Percentiles rank a stretch among this genome's conserved stretches.
phyloP scores from a whole-genome alignment of 2,113 vertebrate species.

The Agapornis roseicollis region DNA sequence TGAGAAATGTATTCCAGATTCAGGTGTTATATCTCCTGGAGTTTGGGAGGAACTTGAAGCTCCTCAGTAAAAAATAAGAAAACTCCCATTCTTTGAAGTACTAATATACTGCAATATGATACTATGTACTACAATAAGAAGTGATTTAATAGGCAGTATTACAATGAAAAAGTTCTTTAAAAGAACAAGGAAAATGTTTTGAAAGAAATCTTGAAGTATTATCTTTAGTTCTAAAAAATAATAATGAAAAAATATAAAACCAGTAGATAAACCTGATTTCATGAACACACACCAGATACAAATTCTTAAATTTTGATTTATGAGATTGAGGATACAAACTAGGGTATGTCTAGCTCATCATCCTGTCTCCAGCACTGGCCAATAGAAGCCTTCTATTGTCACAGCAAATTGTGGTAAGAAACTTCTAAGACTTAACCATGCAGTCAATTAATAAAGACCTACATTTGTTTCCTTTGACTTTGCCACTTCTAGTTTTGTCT shows the following conservation, averaged over 20 bases:
- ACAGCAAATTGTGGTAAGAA: not conserved
- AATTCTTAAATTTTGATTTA: not conserved
- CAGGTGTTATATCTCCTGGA: not conserved
- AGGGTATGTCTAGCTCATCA: not conserved
- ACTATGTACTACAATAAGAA: not conserved
- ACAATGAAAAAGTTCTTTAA: not conserved
- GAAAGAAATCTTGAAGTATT: not conserved
- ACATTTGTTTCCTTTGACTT: not conserved
- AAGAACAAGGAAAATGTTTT: not conserved
- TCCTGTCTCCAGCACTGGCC: not conserved
- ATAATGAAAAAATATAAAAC: not conserved
- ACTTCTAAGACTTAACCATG: not conserved
- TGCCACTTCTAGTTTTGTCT: not conserved
- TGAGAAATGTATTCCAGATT: not conserved
- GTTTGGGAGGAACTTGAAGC: not conserved
- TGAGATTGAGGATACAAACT: not conserved
- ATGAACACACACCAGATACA: not conserved
- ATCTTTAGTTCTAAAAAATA: not conserved
- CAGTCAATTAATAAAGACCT: not conserved
- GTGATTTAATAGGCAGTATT: not conserved
- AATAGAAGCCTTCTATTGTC: not conserved
- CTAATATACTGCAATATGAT: not conserved
- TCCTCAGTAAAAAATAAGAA: not conserved
- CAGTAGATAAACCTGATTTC: not conserved
- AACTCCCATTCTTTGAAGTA: not conserved